Conservation (phyloP, 2,113 vertebrate genomes). For the Podarcis raffonei region DNA sequence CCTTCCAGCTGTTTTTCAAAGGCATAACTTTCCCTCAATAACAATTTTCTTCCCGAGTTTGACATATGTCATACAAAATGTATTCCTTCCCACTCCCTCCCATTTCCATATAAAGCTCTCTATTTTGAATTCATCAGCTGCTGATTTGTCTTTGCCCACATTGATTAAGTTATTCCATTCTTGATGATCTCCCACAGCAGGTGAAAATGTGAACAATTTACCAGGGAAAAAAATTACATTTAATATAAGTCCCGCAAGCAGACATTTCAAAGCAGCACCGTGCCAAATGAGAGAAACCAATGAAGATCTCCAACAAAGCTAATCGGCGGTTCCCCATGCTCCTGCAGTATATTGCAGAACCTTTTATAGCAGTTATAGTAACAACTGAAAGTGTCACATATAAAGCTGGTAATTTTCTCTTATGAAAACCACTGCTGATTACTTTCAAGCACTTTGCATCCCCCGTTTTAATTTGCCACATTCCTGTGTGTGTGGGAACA, state of each 20-base stretch:
- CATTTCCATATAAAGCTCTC: conserved; percentile 1
- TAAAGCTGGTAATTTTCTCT: conserved; percentile 27
- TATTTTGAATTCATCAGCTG: not conserved
- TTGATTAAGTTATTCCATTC: conserved; percentile 11
- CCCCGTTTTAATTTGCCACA: not conserved
- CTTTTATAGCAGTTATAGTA: conserved; percentile 5
- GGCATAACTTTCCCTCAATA: not conserved
- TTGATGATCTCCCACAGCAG: not conserved
- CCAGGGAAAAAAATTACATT: not conserved
- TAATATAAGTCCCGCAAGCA: conserved; percentile 12
- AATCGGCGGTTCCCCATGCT: conserved; percentile 14
- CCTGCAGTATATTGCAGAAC: not conserved
- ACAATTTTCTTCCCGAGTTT: not conserved
- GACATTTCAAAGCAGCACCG: conserved; percentile 6
- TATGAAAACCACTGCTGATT: conserved; percentile 14
- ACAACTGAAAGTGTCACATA: conserved; percentile 17
- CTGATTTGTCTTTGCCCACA: conserved; percentile 17
- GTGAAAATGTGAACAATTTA: conserved; percentile 6
- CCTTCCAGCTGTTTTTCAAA: conserved; percentile 12
- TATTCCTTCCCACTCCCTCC: no score
- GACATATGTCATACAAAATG: not conserved
- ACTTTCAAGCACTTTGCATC: not conserved
- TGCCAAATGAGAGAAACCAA: not conserved
- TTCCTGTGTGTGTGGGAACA: not conserved
- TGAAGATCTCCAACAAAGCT: conserved; percentile 15